A percentile compares a stretch with the other conserved stretches of the same genome.
Conservation (phyloP, 2,888 invertebrate genomes). For the Synergus gifuensis region DNA sequence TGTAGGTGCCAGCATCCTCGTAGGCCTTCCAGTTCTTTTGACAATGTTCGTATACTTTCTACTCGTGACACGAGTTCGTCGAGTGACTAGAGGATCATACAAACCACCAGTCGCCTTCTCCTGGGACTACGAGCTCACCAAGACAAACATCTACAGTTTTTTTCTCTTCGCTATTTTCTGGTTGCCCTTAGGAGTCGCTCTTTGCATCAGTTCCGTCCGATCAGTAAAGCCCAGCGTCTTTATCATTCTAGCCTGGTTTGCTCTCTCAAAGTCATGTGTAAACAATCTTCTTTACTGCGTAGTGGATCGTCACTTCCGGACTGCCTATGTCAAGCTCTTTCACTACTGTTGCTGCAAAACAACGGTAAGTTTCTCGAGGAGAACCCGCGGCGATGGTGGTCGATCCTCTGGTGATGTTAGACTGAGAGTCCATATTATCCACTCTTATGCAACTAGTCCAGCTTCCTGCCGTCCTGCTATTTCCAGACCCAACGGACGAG, state of each 20-base stretch:
- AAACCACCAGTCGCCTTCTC: constrained; percentile 82
- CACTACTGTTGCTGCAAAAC: constrained; percentile 91
- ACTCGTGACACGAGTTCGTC: constrained; percentile 79
- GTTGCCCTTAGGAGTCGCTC: constrained; percentile 84
- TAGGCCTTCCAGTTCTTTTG: constrained; percentile 81
- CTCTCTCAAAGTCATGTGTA: constrained; percentile 84
- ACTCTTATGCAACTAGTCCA: constrained; percentile 81
- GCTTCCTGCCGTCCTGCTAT: constrained; percentile 73
- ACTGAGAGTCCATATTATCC: constrained; percentile 85
- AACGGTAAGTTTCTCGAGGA: constrained; percentile 83
- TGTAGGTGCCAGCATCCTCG: constrained; percentile 80
- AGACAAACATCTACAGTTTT: constrained; percentile 84
- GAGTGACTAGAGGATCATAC: constrained; percentile 80
- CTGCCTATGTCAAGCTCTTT: constrained; percentile 86
- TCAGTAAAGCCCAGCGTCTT: constrained; percentile 79
- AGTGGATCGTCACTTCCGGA: constrained; percentile 84
- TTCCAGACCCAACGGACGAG: constrained; percentile 78
- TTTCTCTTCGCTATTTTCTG: constrained; percentile 83
- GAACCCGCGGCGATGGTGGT: constrained; percentile 80
- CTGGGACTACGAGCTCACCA: constrained; percentile 82
- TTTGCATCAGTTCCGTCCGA: constrained; percentile 80
- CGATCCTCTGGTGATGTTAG: constrained; percentile 82
- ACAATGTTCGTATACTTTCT: constrained; percentile 80
- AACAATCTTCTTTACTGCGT: constrained; percentile 84
- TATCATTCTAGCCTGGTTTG: constrained; percentile 85